Percentiles rank a stretch among this genome's conserved stretches.
These are phyloP conservation scores for Siphamia tubifer DNA, from an alignment of 2,113 vertebrate genomes.

Conservation along the genomic window DNA sequence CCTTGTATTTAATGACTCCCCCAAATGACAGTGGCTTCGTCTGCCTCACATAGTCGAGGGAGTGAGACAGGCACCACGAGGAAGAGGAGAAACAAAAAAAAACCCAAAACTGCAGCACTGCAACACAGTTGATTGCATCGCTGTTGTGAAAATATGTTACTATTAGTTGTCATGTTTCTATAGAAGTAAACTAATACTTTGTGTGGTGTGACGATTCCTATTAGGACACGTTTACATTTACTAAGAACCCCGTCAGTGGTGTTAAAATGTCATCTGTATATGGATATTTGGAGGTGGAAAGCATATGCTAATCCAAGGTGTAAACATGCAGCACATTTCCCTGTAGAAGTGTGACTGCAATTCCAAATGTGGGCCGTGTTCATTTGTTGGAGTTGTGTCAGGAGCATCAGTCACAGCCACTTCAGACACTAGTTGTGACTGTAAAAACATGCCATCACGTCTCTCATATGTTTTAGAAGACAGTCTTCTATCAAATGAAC, in stretches of 20 bases:
- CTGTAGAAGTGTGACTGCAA: background rate
- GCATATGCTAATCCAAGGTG: slow-evolving; percentile 16
- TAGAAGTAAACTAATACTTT: slow-evolving; percentile 11
- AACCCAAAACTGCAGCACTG: slow-evolving; percentile 27
- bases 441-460: no score
- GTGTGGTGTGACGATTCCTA: slow-evolving; percentile 1
- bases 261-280: slow-evolving; percentile 24
- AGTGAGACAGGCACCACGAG: slow-evolving; percentile 23
- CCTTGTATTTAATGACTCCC: slow-evolving; percentile 56
- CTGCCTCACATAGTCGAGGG: slow-evolving; percentile 25
- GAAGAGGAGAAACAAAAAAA: slow-evolving; percentile 20
- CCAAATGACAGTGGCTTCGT: slow-evolving; percentile 49
- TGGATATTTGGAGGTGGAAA: slow-evolving; percentile 12
- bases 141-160: slow-evolving; percentile 15
- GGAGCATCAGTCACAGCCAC: no score
- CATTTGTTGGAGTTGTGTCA: no score
- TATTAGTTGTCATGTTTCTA: background rate
- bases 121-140: slow-evolving; percentile 26
- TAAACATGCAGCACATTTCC: slow-evolving; percentile 6
- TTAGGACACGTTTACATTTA: slow-evolving; percentile 10
- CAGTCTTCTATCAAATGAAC: no score
- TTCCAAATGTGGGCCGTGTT: no score
- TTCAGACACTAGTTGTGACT: no score
- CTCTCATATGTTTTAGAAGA: no score
- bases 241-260: background rate